phyloP scores from a whole-genome alignment of 2,113 vertebrate genomes.

The Aegotheles bennettii region DNA sequence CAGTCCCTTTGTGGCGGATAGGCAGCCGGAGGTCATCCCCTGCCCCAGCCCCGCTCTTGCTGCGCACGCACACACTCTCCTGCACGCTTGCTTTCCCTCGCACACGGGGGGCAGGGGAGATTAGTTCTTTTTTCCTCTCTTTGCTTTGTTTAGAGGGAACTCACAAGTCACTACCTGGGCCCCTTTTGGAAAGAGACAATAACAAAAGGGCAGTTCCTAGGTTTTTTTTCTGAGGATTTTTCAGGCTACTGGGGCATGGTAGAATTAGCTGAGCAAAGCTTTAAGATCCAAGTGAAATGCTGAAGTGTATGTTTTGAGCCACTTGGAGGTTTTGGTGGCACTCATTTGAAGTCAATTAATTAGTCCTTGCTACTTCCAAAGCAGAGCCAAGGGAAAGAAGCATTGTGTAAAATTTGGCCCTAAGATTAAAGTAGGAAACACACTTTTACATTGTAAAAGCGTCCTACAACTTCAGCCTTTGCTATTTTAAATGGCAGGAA shows the following conservation, averaged over 20 bases:
- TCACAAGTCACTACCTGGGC: conserved; percentile 26
- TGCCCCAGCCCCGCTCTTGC: not conserved
- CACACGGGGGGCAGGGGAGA: not conserved
- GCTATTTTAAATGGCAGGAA: not conserved
- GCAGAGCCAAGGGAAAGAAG: not conserved
- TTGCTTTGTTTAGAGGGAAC: conserved; percentile 16
- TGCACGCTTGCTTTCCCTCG: not conserved
- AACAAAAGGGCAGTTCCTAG: not conserved
- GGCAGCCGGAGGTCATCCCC: conserved; percentile 21
- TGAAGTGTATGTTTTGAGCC: not conserved
- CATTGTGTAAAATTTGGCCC: not conserved
- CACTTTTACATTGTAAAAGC: not conserved
- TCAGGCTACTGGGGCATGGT: not conserved
- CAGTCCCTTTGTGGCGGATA: not conserved
- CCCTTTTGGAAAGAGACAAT: not conserved
- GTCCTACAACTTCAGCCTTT: not conserved
- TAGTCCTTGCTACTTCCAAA: not conserved
- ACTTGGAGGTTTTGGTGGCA: not conserved
- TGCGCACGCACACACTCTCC: not conserved
- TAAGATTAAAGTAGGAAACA: not conserved
- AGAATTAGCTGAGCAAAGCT: not conserved
- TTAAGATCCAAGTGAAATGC: not conserved
- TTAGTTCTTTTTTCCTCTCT: not conserved
- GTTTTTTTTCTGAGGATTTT: not conserved
- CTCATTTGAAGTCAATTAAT: not conserved